phyloP scores from a whole-genome alignment of 2,113 vertebrate genomes.

The Athene cunicularia region DNA sequence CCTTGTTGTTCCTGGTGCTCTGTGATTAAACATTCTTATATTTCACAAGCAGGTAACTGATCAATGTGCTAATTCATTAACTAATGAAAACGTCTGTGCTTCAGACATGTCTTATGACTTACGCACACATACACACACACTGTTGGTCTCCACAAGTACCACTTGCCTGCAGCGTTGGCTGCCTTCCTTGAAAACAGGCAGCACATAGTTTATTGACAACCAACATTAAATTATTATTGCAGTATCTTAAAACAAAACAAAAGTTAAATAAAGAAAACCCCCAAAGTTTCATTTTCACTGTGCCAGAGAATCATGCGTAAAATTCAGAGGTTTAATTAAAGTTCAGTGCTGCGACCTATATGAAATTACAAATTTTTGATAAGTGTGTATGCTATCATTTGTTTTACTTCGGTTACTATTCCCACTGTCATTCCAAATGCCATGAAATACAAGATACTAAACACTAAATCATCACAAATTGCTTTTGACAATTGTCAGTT shows the following conservation, averaged over 20 bases:
- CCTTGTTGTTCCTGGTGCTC: not conserved
- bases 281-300: not conserved
- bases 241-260: not conserved
- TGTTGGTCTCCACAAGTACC: not conserved
- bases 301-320: not conserved
- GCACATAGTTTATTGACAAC: not conserved
- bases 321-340: not conserved
- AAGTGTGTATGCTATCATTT: not conserved
- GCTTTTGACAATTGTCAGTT: conserved; percentile 8
- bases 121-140: too few relatives aligned
- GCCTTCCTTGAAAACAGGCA: not conserved
- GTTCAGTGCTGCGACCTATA: not conserved
- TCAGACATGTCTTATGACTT: not conserved
- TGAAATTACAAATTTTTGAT: not conserved
- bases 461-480: not conserved
- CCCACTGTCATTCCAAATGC: not conserved
- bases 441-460: not conserved
- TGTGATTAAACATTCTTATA: not conserved
- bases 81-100: not conserved
- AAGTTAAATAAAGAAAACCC: not conserved
- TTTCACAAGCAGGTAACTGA: not conserved
- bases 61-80: not conserved
- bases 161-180: not conserved
- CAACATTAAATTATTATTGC: not conserved
- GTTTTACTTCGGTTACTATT: not conserved